Percentiles rank a stretch among this genome's conserved stretches.
Conservation (phyloP, 2,113 vertebrate genomes). For the rabbit (Oryctolagus cuniculus) region mOryCun1.1 NC_091449.1:8283501-8284000, state of each 20-base stretch:
- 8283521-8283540: background rate
- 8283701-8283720: background rate
- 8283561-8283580: background rate
- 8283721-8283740: background rate
- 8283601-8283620: rapidly evolving
- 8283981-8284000: too few species aligned
- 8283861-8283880: too few species aligned
- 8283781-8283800: background rate
- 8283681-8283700: background rate
- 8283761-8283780: background rate
- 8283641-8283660: background rate
- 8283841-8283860: too few species aligned
- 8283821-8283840: background rate
- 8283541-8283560: background rate
- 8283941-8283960: too few species aligned
- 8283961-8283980: too few species aligned
- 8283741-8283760: background rate
- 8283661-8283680: background rate
- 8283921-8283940: too few species aligned
- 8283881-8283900: too few species aligned
- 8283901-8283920: too few species aligned
- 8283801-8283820: background rate
- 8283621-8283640: background rate
- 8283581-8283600: background rate
- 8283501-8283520: background rate